These are phyloP conservation scores for Coturnix japonica DNA, from an alignment of 2,113 vertebrate genomes.

Conservation along the genomic window DNA sequence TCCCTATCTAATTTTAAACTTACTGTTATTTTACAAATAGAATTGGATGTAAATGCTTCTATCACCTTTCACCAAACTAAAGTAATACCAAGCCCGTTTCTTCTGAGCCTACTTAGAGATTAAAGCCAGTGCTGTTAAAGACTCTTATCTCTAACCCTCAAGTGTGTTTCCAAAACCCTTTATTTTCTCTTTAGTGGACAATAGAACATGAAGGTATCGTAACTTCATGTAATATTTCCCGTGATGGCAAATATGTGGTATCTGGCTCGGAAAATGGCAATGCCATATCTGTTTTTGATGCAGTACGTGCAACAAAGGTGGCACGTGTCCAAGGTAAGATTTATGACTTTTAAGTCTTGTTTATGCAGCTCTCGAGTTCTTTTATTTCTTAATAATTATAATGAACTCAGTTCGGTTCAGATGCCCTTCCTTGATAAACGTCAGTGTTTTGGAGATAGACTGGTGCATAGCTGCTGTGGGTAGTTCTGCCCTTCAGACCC, in stretches of 20 bases:
- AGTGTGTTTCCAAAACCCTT: not conserved
- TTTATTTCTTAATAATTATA: not conserved
- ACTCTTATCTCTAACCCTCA: not conserved
- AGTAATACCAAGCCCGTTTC: not conserved
- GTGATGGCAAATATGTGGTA: slow-evolving; percentile 74
- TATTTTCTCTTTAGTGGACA: slow-evolving; percentile 73
- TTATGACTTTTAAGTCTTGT: not conserved
- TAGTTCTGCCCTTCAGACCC: not conserved
- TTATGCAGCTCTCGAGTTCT: not conserved
- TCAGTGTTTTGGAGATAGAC: not conserved
- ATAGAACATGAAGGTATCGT: slow-evolving; percentile 65
- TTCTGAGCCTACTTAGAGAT: not conserved
- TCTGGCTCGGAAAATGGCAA: slow-evolving; percentile 73
- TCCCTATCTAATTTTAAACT: not conserved
- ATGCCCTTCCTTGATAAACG: no score
- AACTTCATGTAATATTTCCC: slow-evolving; percentile 78
- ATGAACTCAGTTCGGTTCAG: not conserved
- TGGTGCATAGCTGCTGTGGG: not conserved
- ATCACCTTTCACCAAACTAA: not conserved
- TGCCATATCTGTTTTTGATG: slow-evolving; percentile 57
- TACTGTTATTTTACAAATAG: not conserved
- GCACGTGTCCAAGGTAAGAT: slow-evolving; percentile 69
- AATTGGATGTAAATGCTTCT: not conserved
- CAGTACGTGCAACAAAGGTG: slow-evolving; percentile 27
- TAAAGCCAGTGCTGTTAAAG: not conserved